Percentiles rank a stretch among this genome's conserved stretches.
Conservation (phyloP, 2,888 invertebrate species). For the Tinea trinotella region DNA sequence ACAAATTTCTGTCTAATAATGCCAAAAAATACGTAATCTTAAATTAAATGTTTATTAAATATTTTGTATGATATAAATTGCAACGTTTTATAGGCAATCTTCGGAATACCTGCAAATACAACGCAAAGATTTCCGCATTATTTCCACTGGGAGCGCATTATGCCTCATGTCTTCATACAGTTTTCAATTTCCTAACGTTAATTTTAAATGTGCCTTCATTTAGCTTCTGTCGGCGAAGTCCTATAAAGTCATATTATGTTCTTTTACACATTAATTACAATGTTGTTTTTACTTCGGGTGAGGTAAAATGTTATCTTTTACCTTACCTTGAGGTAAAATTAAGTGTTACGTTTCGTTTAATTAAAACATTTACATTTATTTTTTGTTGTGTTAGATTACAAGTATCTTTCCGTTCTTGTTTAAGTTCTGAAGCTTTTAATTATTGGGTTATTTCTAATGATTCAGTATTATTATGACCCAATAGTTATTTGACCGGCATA, state of each 20-base stretch:
- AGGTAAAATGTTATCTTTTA: background rate
- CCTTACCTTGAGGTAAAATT: background rate
- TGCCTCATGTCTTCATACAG: background rate
- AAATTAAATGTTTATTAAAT: no score
- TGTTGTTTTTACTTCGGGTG: background rate
- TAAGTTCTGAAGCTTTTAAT: no score
- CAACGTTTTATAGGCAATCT: background rate
- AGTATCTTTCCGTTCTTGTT: no score
- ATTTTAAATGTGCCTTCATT: background rate
- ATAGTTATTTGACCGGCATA: no score
- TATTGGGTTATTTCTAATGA: no score
- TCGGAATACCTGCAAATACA: background rate
- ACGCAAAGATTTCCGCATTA: conserved; percentile 1
- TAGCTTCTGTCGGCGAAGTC: background rate
- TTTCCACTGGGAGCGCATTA: background rate
- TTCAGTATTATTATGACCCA: no score
- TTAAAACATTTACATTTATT: no score
- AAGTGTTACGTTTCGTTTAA: background rate
- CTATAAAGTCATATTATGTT: background rate
- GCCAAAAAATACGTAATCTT: no score
- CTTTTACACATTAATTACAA: background rate
- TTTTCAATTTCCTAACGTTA: conserved; percentile 10
- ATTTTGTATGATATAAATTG: background rate
- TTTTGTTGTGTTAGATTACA: no score
- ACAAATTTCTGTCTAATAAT: no score